Conservation (phyloP, 2,888 invertebrate species). For the Metacarcinus magister region DNA sequence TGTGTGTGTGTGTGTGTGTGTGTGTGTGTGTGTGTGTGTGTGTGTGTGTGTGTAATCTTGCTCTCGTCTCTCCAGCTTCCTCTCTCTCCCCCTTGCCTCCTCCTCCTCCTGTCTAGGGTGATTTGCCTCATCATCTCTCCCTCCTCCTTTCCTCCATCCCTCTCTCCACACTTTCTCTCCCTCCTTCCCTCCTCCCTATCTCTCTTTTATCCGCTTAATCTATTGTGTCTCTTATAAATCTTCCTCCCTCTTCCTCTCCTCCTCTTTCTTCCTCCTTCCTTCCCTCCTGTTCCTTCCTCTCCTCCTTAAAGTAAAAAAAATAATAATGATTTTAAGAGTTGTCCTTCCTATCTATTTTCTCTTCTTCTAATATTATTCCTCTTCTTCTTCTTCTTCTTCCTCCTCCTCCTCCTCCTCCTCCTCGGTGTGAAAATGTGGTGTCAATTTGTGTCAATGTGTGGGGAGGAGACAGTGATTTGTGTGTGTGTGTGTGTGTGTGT, state of each 20-base stretch:
- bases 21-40: too few relatives aligned
- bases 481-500: slow-evolving; percentile 63
- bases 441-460: neutral
- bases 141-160: too few relatives aligned
- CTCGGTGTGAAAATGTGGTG: neutral
- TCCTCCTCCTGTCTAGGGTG: too few relatives aligned
- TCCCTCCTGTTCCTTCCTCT: neutral
- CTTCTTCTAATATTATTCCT: neutral
- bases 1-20: too few relatives aligned
- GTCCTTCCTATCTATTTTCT: too few relatives aligned
- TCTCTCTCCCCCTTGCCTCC: too few relatives aligned
- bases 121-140: too few relatives aligned
- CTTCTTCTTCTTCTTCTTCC: neutral
- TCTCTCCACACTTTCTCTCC: too few relatives aligned
- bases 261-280: neutral
- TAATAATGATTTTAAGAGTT: neutral
- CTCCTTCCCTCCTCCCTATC: neutral
- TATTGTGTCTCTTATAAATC: neutral
- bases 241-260: neutral
- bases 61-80: too few relatives aligned
- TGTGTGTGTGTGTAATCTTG: too few relatives aligned
- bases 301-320: neutral
- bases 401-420: neutral
- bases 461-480: neutral
- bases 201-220: neutral